Base-by-base conservation (phyloP, 2,113 vertebrate genomes). In the Albula glossodonta region DNA sequence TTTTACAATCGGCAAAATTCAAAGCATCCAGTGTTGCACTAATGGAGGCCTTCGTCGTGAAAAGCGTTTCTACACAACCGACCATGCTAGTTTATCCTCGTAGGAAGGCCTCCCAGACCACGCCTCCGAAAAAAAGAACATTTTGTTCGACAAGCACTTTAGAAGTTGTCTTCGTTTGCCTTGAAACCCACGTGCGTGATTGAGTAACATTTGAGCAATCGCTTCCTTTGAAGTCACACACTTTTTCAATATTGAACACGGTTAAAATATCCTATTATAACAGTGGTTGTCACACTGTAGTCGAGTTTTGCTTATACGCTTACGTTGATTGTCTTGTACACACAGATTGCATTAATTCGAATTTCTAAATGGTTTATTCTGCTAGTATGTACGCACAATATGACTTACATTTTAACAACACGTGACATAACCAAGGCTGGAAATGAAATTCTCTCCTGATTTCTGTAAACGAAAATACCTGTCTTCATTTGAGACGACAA, bases 111-210 rank as follows among this genome's bases (percentile, higher is more conserved):
- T 88, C 89, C 81, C 41, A 87, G 86, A 88, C 92, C 94, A 93
- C 91, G 88, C 94, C 94, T 91, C 91, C 90, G 74, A 78, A 84
- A 89, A 90, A 88, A 89, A 89, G 92, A 90, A 94, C 93, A 95
- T 94, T 94, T 93, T 95, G 93, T 95, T 93, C 94, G 83, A 90
- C 90, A 83, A 77, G 90, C 90, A 90, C 87, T 89, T 89, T 87
- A 90, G 89, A 92, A 91, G 89, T 90, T 80, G 90, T 88, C 90
- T 93, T 85, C 78, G 89, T 92, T 90, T 93, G 91, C 91, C 82
- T 86, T 85, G 87, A 87, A 90, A 87, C 90, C 85, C 92, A 92
- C 83, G 90, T 94, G 92, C 87, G 88, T 87, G 89, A 88, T 93
- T 90, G 91, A 93, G 89, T 90, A 91, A 92, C 93, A 84, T 82